Percentiles rank a stretch among this genome's conserved stretches.
Conservation (phyloP, 2,113 vertebrate species). For the Takifugu flavidus region DNA sequence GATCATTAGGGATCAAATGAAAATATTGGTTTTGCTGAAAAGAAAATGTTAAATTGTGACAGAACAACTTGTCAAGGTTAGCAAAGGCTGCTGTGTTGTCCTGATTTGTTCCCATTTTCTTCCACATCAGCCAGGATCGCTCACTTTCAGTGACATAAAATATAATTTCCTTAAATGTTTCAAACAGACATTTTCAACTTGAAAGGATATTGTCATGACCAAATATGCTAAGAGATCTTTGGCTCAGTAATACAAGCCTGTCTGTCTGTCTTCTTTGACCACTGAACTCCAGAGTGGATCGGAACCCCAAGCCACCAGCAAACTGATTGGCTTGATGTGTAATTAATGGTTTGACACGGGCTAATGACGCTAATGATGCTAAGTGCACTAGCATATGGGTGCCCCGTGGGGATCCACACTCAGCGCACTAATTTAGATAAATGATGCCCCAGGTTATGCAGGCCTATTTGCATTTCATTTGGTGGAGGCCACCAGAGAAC, state of each 20-base stretch:
- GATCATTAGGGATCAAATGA: too few species aligned
- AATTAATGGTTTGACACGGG: slow-evolving; percentile 72
- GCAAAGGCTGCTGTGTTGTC: too few species aligned
- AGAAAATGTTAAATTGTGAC: too few species aligned
- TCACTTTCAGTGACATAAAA: too few species aligned
- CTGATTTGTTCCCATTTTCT: too few species aligned
- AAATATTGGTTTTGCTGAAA: too few species aligned
- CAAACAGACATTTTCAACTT: background rate
- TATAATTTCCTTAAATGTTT: too few species aligned
- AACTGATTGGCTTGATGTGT: slow-evolving; percentile 65
- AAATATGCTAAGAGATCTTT: background rate
- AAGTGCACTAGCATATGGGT: slow-evolving; percentile 70
- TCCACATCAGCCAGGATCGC: too few species aligned
- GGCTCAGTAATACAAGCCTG: background rate
- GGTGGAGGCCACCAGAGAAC: slow-evolving; percentile 41
- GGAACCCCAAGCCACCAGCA: slow-evolving; percentile 34
- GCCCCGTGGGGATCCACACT: slow-evolving; percentile 61
- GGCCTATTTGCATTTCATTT: slow-evolving; percentile 71
- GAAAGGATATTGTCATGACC: background rate
- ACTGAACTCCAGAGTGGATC: slow-evolving; percentile 28
- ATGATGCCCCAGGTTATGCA: slow-evolving; percentile 66
- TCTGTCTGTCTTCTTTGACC: slow-evolving; percentile 7
- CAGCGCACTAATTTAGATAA: slow-evolving; percentile 72
- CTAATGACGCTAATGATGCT: slow-evolving; percentile 73
- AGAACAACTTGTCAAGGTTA: too few species aligned